phyloP scores from a whole-genome alignment of 1,140 invertebrate species.

The Aphaenogaster ashmeadi region DNA sequence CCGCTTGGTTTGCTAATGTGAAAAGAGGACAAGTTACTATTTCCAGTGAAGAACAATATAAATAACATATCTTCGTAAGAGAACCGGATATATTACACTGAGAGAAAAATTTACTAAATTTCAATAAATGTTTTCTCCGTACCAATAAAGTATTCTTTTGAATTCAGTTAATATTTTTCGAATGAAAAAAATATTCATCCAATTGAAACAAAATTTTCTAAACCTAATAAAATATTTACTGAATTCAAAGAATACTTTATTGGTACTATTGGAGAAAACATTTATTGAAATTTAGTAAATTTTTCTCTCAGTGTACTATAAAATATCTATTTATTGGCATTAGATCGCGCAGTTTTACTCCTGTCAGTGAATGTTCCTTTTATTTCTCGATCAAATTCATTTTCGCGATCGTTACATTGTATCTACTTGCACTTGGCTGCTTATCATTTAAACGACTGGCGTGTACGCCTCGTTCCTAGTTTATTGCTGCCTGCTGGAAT shows the following conservation, averaged over 20 bases:
- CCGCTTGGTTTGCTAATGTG: not conserved
- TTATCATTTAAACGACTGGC: conserved; percentile 52
- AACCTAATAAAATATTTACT: too few relatives aligned
- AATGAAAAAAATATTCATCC: too few relatives aligned
- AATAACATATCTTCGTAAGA: not conserved
- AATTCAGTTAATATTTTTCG: too few relatives aligned
- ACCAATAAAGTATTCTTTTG: too few relatives aligned
- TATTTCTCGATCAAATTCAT: not conserved
- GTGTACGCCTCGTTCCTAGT: conserved; percentile 32
- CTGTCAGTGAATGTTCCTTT: not conserved
- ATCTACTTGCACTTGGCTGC: conserved; percentile 36
- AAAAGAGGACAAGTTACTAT: not conserved
- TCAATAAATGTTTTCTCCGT: too few relatives aligned
- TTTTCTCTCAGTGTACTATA: too few relatives aligned
- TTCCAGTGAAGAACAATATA: not conserved
- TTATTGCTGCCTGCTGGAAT: conserved; percentile 35
- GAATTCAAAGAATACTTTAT: too few relatives aligned
- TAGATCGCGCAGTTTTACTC: not conserved
- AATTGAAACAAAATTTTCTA: too few relatives aligned
- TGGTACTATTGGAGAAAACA: too few relatives aligned
- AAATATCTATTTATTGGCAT: not conserved
- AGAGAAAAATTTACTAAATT: too few relatives aligned
- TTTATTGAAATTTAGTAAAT: too few relatives aligned
- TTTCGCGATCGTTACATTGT: not conserved
- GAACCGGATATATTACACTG: not conserved